Evolutionary conservation across 2,113 vertebrate species (phyloP).

Genomic region (Melospiza melodia): DNA sequence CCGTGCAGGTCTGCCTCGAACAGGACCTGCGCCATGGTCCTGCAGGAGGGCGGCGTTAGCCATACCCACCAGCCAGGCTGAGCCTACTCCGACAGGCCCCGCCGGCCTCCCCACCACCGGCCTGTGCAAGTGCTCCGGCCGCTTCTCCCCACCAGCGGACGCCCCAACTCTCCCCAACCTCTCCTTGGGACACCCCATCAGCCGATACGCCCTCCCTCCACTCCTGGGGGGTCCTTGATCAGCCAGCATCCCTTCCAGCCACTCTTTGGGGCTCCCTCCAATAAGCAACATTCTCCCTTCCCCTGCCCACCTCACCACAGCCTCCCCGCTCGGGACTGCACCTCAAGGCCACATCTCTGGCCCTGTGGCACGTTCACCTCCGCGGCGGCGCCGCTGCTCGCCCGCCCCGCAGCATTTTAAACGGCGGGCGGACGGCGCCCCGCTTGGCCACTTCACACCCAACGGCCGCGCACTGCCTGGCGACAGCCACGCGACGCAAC

Average conservation of each 20-base stretch:
- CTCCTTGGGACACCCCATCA: background rate
- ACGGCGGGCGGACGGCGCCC: background rate
- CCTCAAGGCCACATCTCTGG: too few relatives aligned
- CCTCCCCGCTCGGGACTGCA: too few relatives aligned
- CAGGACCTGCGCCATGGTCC: slow-evolving; percentile 88
- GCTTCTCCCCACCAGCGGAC: accelerated
- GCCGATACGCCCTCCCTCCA: too few relatives aligned
- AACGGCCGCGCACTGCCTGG: too few relatives aligned
- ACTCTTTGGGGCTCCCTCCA: too few relatives aligned
- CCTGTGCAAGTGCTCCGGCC: accelerated
- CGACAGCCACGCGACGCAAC: too few relatives aligned
- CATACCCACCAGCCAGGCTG: background rate
- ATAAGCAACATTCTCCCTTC: background rate
- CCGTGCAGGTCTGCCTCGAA: slow-evolving; percentile 91
- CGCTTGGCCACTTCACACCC: background rate
- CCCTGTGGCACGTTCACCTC: accelerated
- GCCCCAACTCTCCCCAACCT: background rate
- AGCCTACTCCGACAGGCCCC: too few relatives aligned
- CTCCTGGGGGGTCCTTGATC: too few relatives aligned
- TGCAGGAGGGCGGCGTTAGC: background rate
- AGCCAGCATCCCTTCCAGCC: background rate
- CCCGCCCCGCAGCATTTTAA: background rate
- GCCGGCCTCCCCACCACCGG: too few relatives aligned
- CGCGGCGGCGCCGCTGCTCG: too few relatives aligned
- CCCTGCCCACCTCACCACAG: background rate